Percentiles rank a stretch among this genome's conserved stretches.
phyloP scores from a whole-genome alignment of 2,888 invertebrate species.

The Imbricaverruca yamaguchii region DNA sequence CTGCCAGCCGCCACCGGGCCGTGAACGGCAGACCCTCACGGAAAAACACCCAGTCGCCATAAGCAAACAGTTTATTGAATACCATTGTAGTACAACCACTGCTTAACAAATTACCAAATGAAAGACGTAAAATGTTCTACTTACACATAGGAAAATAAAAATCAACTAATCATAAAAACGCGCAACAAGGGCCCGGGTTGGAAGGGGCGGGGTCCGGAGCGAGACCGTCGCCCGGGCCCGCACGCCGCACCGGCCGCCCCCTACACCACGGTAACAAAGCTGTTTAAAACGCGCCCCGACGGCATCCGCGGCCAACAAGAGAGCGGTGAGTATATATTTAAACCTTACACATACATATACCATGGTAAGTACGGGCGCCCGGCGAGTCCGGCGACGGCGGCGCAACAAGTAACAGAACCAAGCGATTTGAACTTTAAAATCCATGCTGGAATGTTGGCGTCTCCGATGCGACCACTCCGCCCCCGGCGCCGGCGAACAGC shows the following conservation, averaged over 20 bases:
- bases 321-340: conserved; percentile 15
- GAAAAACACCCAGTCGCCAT: background rate
- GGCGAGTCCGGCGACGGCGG: background rate
- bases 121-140: conserved; percentile 23
- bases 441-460: conserved; percentile 21
- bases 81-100: conserved; percentile 21
- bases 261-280: conserved; percentile 1
- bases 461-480: background rate
- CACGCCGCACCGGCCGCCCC: background rate
- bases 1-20: too few relatives aligned
- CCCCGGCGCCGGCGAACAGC: background rate
- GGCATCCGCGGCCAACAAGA: background rate
- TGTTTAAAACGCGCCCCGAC: background rate
- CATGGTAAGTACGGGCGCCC: conserved; percentile 7
- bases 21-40: too few relatives aligned
- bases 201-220: background rate
- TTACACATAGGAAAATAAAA: conserved; percentile 22
- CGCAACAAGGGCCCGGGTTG: background rate
- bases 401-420: conserved; percentile 21
- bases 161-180: conserved; percentile 22
- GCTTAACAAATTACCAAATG: conserved; percentile 24
- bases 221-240: background rate
- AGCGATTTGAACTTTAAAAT: conserved; percentile 19
- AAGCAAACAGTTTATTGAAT: conserved; percentile 23
- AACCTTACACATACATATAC: conserved; percentile 15